Evolutionary conservation across 2,797 vertebrate species (phyloP).

Genomic region (Malacoraja senta): DNA sequence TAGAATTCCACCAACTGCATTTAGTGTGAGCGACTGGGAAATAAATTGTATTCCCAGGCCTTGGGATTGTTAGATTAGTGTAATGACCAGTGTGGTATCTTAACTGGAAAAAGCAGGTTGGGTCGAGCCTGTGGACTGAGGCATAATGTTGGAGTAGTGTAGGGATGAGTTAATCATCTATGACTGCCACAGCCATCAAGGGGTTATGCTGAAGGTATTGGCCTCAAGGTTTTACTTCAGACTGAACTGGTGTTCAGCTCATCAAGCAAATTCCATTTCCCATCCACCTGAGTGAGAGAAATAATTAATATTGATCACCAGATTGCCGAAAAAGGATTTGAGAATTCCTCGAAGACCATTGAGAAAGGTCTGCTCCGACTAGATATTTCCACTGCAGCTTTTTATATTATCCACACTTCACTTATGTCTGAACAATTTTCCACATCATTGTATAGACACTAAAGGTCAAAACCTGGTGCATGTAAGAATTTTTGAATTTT

Average conservation of each 20-base stretch:
- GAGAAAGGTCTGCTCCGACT: not conserved
- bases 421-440: not conserved
- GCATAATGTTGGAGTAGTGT: not conserved
- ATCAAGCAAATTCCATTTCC: not conserved
- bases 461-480: not conserved
- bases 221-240: not conserved
- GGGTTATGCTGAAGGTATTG: not conserved
- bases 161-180: not conserved
- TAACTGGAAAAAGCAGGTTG: too few relatives aligned
- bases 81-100: not conserved
- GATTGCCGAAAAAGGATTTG: conserved; percentile 3
- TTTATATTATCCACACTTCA: not conserved
- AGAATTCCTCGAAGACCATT: not conserved
- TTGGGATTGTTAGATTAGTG: not conserved
- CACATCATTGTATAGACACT: not conserved
- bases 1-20: too few relatives aligned
- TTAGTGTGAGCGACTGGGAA: too few relatives aligned
- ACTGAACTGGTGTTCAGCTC: not conserved
- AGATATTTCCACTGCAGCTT: not conserved
- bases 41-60: not conserved
- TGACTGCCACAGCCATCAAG: not conserved
- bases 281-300: not conserved
- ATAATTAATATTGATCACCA: not conserved
- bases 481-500: not conserved
- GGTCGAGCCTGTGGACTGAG: not conserved